phyloP scores from a whole-genome alignment of 2,888 invertebrate genomes.

The Aelia acuminata region DNA sequence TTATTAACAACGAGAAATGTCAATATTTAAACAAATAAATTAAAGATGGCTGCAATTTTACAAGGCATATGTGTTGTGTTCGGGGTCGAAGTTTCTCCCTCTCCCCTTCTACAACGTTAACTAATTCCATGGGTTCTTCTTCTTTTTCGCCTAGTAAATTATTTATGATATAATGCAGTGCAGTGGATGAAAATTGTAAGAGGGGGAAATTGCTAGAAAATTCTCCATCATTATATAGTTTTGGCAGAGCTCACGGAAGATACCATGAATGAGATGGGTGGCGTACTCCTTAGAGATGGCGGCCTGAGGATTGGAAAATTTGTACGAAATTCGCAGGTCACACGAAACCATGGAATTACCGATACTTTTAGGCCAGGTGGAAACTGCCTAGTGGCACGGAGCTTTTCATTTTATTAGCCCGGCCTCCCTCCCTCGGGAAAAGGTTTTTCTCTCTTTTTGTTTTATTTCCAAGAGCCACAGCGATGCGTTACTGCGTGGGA shows the following conservation, averaged over 20 bases:
- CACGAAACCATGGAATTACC: conserved; percentile 10
- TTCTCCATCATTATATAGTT: not conserved
- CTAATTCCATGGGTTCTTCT: no score
- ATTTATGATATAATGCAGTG: no score
- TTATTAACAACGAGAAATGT: no score
- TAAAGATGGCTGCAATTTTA: no score
- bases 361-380: not conserved
- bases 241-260: not conserved
- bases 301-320: conserved; percentile 11
- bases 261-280: not conserved
- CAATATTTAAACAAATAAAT: no score
- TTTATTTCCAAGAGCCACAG: not conserved
- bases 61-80: no score
- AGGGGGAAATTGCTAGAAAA: not conserved
- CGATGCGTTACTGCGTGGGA: not conserved
- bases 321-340: conserved; percentile 29
- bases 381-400: not conserved
- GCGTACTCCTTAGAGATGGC: conserved; percentile 11
- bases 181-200: not conserved
- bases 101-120: no score
- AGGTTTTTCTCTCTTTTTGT: not conserved
- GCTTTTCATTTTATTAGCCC: conserved; percentile 31
- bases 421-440: not conserved
- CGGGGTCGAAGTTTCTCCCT: no score
- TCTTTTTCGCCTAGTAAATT: no score